These are phyloP conservation scores for Sesamia nonagrioides DNA, from an alignment of 1,140 invertebrate species.

Conservation along the genomic window DNA sequence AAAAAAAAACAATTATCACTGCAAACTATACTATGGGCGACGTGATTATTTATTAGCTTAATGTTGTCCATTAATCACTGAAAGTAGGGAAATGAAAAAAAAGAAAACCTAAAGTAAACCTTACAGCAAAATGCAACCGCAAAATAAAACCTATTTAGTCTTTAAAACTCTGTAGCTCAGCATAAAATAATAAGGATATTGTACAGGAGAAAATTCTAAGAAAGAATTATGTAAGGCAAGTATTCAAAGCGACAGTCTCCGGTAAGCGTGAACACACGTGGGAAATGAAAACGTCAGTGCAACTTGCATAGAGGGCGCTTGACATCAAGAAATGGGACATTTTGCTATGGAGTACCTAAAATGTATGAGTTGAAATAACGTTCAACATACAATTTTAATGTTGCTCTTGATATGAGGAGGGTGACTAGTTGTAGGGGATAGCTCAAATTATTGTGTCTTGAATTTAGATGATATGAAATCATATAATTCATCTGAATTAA, in stretches of 20 bases:
- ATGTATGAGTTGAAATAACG: neutral
- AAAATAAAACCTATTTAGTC: neutral
- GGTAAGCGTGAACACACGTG: slow-evolving; percentile 64
- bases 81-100: too few relatives aligned
- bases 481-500: too few relatives aligned
- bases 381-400: neutral
- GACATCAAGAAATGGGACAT: slow-evolving; percentile 13
- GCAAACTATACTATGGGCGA: too few relatives aligned
- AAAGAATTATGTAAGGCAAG: slow-evolving; percentile 61
- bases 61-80: too few relatives aligned
- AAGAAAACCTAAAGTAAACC: too few relatives aligned
- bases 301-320: slow-evolving; percentile 28
- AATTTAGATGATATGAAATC: too few relatives aligned
- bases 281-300: slow-evolving; percentile 71
- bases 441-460: too few relatives aligned
- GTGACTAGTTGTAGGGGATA: too few relatives aligned
- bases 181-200: slow-evolving; percentile 32
- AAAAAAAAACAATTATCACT: too few relatives aligned
- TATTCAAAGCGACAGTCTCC: slow-evolving; percentile 68
- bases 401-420: neutral
- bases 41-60: too few relatives aligned
- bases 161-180: slow-evolving; percentile 2
- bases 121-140: neutral
- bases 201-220: slow-evolving; percentile 36
- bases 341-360: neutral